A percentile compares a stretch with the other conserved stretches of the same genome.
phyloP scores from a whole-genome alignment of 2,888 invertebrate species.

The Eupithecia pulchellata region DNA sequence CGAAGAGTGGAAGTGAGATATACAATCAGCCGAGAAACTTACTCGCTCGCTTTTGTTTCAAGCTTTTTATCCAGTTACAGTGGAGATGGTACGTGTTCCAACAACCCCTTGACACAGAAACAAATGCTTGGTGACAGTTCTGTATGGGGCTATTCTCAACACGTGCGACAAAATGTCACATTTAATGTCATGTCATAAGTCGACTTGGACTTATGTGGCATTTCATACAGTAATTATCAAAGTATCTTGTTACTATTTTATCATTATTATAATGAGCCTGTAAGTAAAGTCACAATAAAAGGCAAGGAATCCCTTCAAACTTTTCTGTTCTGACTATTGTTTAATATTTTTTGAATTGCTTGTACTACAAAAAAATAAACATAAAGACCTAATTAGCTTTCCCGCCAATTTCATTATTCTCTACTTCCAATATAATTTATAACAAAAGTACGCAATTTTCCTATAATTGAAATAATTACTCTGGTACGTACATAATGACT shows the following conservation, averaged over 20 bases:
- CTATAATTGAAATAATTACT: background rate
- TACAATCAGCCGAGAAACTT: slow-evolving; percentile 11
- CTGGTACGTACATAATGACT: too few relatives aligned
- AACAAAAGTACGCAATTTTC: background rate
- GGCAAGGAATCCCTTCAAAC: background rate
- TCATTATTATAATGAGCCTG: background rate
- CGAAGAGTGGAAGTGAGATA: background rate
- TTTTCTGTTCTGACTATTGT: background rate
- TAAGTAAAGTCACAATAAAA: background rate
- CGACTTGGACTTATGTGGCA: background rate
- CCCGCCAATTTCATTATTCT: background rate
- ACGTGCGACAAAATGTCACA: slow-evolving; percentile 33
- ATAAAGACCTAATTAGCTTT: too few relatives aligned
- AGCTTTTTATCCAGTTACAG: slow-evolving; percentile 49
- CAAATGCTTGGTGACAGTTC: slow-evolving; percentile 58
- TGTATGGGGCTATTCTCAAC: slow-evolving; percentile 45
- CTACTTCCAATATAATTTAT: background rate
- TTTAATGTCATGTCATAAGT: background rate
- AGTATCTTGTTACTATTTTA: background rate
- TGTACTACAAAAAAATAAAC: background rate
- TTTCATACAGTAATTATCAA: background rate
- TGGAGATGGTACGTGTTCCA: slow-evolving; percentile 47
- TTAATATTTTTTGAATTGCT: background rate
- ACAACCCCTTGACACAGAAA: slow-evolving; percentile 68
- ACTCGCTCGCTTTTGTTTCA: slow-evolving; percentile 26